phyloP scores from a whole-genome alignment of 2,888 invertebrate genomes.

The Antheraea assamensis region DNA sequence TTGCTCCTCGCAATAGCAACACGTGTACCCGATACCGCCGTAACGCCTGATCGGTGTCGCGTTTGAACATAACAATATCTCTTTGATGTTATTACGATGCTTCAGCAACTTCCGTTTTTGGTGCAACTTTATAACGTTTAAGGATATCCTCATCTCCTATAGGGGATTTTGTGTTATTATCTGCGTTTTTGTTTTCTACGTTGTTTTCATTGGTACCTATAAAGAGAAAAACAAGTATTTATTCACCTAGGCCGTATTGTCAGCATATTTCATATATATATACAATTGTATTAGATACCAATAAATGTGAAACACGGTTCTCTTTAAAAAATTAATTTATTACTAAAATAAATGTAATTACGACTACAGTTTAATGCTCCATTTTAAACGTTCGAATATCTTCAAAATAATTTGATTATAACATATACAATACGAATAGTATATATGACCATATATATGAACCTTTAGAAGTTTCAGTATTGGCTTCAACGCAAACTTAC shows the following conservation, averaged over 20 bases:
- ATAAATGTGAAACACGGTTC: background rate
- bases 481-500: background rate
- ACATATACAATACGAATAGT: too few relatives aligned
- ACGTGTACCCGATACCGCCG: constrained; percentile 50
- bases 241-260: constrained; percentile 14
- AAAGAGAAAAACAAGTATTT: constrained; percentile 29
- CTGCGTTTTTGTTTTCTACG: constrained; percentile 21
- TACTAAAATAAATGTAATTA: background rate
- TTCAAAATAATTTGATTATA: too few relatives aligned
- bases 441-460: too few relatives aligned
- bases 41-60: constrained; percentile 55
- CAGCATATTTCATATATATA: background rate
- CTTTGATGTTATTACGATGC: constrained; percentile 47
- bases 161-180: constrained; percentile 14
- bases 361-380: too few relatives aligned
- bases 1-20: constrained; percentile 47
- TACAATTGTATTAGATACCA: too few relatives aligned
- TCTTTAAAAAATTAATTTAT: background rate
- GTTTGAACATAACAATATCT: constrained; percentile 49
- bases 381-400: too few relatives aligned
- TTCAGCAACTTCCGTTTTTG: constrained; percentile 43
- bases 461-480: background rate
- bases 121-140: constrained; percentile 27
- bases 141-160: constrained; percentile 20
- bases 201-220: constrained; percentile 24